Evolutionary conservation across 1,140 invertebrate genomes (phyloP).

Genomic region (Drosophila triauraria): DNA sequence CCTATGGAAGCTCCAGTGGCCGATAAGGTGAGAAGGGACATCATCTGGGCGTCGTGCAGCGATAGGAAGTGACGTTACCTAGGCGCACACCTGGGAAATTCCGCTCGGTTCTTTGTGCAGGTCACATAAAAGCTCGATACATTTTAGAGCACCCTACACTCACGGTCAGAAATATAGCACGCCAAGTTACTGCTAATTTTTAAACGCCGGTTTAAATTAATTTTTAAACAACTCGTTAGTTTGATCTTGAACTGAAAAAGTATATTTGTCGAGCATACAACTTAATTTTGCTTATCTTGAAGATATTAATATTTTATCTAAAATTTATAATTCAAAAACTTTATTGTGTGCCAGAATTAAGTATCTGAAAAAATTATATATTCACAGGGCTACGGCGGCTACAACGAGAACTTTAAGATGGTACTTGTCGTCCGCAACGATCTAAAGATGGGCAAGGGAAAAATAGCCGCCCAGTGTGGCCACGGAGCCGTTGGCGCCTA

Average conservation of each 20-base stretch:
- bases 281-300: too few species aligned
- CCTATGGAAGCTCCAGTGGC: constrained; percentile 42
- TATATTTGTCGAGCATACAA: too few species aligned
- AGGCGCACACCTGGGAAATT: too few species aligned
- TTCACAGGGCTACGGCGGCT: constrained; percentile 63
- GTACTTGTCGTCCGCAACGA: constrained; percentile 95
- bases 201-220: background rate
- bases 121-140: constrained; percentile 3
- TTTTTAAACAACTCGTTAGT: background rate
- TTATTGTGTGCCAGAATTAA: too few species aligned
- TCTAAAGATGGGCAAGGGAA: constrained; percentile 97
- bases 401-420: constrained; percentile 89
- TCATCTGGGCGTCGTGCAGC: too few species aligned
- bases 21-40: constrained; percentile 52
- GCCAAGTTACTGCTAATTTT: background rate
- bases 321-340: too few species aligned
- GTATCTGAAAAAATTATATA: too few species aligned
- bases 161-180: constrained; percentile 1
- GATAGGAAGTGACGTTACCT: background rate
- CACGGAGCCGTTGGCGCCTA: constrained; percentile 95
- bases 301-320: too few species aligned
- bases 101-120: background rate
- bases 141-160: constrained; percentile 3
- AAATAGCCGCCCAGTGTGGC: constrained; percentile 96
- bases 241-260: too few species aligned